Conservation (phyloP, 2,797 vertebrate genomes). For the Carapus acus region DNA sequence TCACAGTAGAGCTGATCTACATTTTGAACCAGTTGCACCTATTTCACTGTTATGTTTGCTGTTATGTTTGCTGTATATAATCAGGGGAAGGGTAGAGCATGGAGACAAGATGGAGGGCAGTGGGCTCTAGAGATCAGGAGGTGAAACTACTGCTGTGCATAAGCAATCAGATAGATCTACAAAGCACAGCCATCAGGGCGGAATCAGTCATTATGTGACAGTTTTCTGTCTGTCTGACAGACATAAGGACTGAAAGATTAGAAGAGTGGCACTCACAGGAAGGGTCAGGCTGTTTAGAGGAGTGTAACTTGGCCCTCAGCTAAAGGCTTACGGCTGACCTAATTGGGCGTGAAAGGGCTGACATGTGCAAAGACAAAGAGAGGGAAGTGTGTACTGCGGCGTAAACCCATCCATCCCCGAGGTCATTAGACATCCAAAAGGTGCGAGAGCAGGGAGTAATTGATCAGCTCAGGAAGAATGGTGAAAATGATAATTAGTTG, state of each 20-base stretch:
- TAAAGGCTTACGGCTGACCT: conserved; percentile 15
- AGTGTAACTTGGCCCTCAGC: not conserved
- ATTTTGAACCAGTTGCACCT: no score
- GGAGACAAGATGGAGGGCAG: no score
- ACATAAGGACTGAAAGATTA: not conserved
- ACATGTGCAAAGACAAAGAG: not conserved
- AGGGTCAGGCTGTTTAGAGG: not conserved
- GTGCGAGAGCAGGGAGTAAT: no score
- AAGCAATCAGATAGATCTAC: not conserved
- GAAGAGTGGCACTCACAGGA: not conserved
- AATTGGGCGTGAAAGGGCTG: not conserved
- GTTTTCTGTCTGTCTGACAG: not conserved
- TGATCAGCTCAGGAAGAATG: no score
- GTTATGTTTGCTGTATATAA: no score
- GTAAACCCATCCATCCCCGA: not conserved
- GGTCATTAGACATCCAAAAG: not conserved
- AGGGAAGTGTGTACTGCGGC: not conserved
- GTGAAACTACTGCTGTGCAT: no score
- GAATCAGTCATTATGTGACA: not conserved
- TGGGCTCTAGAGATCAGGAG: no score
- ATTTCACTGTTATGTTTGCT: no score
- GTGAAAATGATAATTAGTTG: no score
- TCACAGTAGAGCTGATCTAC: no score
- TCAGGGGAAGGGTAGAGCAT: no score
- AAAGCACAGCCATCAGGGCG: no score